A percentile compares a stretch with the other conserved stretches of the same genome.
Evolutionary conservation across 2,797 vertebrate genomes (phyloP).

Genomic region (Adelosebastes latens): DNA sequence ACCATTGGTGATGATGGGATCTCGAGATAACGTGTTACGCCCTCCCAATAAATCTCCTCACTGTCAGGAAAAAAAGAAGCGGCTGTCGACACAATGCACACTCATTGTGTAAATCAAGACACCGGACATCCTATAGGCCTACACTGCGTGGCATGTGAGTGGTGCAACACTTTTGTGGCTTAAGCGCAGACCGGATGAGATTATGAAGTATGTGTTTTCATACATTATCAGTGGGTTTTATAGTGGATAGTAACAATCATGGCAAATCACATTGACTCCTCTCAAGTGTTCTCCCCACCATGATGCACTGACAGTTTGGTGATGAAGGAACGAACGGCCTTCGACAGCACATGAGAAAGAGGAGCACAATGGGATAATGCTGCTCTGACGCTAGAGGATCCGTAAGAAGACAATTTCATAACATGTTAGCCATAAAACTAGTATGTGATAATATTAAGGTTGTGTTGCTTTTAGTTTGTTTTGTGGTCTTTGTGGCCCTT

Average conservation of each 20-base stretch:
- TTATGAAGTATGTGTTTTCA: slow-evolving; percentile 12
- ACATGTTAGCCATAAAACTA: not conserved
- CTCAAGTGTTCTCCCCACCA: not conserved
- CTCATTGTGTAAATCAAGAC: slow-evolving; percentile 28
- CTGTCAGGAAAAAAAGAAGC: not conserved
- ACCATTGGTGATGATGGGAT: slow-evolving; percentile 15
- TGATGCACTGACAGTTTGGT: not conserved
- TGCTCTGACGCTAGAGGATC: not conserved
- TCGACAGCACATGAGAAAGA: not conserved
- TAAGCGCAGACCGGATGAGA: slow-evolving; percentile 7
- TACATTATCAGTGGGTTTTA: not conserved
- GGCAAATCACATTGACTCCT: not conserved
- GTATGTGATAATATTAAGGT: not conserved
- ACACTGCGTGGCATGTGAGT: not conserved
- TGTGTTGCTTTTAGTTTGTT: not conserved
- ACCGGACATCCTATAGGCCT: not conserved
- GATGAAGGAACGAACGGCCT: not conserved
- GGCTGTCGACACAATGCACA: not conserved
- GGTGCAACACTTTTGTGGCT: not conserved
- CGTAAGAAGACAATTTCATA: not conserved
- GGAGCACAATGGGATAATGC: not conserved
- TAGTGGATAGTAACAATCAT: not conserved
- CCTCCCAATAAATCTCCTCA: slow-evolving; percentile 11
- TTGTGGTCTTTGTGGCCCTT: not conserved
- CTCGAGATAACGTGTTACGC: not conserved